Base-by-base conservation (phyloP, 2,113 vertebrate genomes). In the Oncorhynchus nerka region DNA sequence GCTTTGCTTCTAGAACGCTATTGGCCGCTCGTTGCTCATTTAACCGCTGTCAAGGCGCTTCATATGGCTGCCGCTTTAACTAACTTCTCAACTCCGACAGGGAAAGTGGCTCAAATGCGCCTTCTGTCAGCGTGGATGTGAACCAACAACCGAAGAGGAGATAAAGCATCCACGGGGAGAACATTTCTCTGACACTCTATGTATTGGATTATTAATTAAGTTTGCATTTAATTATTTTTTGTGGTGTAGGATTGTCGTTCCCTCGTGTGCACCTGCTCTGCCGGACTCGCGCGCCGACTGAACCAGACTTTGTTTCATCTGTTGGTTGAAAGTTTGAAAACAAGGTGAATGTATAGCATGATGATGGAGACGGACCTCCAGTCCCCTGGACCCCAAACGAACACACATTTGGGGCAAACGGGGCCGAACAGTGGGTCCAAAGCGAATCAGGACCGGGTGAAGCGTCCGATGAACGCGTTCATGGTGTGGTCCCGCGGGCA, bases 281-380 rank as follows among this genome's bases (percentile, higher is more conserved):
- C 86, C 67, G 80, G 87, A 89, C 83, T 82, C 49, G 34, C 78
- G 79, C 81, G 82, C 75, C 87, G 79, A 92, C 85, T 86, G 70
- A 86, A 62, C 59, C n/a, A n/a, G 81, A 92, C 87, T 90, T 92
- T 15, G 39, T 90, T 84, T 91, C 88, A 85, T 91, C 89, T 91
- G 88, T 92, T 89, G 92, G 90, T 93, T 95, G 93, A 95, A 91
- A 22, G 87, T 93, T 92, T 86, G 57, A 88, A 88, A 95, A 89
- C 90, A 90, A 91, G 93, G 90, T 95, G 95, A 95, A 99, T 99
- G 97, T 99, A 99, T 96, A 97, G 97, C 95, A 96, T 99, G 97
- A 99, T 99, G 97, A 99, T 99, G 97, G 97, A 99, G 81, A 97
- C 97, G 90, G 97, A 99, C 95, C 94, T 99, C 84, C 97, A 98